Percentiles rank a stretch among this genome's conserved stretches.
Evolutionary conservation across 2,888 invertebrate species (phyloP).

Genomic region (Ormyrus rosae): DNA sequence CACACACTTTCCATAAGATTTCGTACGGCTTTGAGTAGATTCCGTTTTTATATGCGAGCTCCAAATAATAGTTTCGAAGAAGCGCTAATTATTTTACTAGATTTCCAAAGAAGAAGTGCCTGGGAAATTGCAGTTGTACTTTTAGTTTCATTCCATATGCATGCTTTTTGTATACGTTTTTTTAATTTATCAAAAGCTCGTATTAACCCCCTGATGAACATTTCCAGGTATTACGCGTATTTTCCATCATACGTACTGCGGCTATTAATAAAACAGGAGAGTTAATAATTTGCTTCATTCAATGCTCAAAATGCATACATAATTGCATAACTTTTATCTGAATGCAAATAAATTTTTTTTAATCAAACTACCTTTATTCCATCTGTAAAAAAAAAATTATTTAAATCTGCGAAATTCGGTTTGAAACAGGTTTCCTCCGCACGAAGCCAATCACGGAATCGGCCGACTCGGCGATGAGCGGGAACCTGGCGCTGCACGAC

Average conservation of each 20-base stretch:
- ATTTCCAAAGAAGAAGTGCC: not conserved
- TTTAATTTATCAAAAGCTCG: no score
- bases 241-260: no score
- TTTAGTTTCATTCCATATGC: no score
- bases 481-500: slow-evolving; percentile 89
- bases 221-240: no score
- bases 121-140: not conserved
- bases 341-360: no score
- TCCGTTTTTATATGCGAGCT: slow-evolving; percentile 23
- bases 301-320: no score
- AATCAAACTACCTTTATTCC: no score
- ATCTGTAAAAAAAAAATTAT: not conserved
- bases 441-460: slow-evolving; percentile 75
- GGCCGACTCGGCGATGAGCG: slow-evolving; percentile 73
- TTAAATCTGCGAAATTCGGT: not conserved
- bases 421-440: slow-evolving; percentile 78
- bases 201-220: no score
- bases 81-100: slow-evolving; percentile 14
- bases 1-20: slow-evolving; percentile 9
- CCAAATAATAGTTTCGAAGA: slow-evolving; percentile 2
- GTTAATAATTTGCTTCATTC: no score
- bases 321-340: no score
- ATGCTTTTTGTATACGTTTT: no score
- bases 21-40: slow-evolving; percentile 2
- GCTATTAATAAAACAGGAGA: no score